phyloP scores from a whole-genome alignment of 2,113 vertebrate species.

The Lipophrys pholis region DNA sequence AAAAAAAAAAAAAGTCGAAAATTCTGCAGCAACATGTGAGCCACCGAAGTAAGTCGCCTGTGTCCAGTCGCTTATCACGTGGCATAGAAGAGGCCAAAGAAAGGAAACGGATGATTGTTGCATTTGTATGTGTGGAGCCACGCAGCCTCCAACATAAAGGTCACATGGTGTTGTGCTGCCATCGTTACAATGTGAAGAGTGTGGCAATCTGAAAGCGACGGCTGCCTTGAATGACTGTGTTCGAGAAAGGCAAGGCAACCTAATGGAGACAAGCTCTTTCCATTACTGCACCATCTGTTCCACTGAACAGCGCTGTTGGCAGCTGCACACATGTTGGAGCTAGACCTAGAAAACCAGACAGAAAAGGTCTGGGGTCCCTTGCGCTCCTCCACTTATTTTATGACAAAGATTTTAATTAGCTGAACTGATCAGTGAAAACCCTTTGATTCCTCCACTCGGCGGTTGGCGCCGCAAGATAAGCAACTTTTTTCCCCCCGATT shows the following conservation, averaged over 20 bases:
- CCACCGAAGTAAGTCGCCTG: too few species aligned
- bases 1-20: too few species aligned
- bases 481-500: neutral
- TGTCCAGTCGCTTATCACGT: too few species aligned
- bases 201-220: conserved; percentile 50
- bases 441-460: conserved; percentile 22
- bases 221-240: conserved; percentile 62
- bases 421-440: conserved; percentile 25
- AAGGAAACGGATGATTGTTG: neutral
- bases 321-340: conserved; percentile 73
- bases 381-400: conserved; percentile 48
- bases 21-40: too few species aligned
- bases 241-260: conserved; percentile 54
- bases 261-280: conserved; percentile 81
- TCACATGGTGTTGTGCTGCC: conserved; percentile 27
- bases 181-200: conserved; percentile 56
- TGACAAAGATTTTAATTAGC: conserved; percentile 51
- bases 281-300: conserved; percentile 79
- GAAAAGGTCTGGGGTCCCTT: conserved; percentile 45
- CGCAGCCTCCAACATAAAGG: conserved; percentile 41
- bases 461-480: neutral
- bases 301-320: conserved; percentile 59
- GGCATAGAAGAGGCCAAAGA: neutral
- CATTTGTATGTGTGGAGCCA: conserved; percentile 17
- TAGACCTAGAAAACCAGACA: conserved; percentile 55